Evolutionary conservation across 2,113 vertebrate species (phyloP).

Genomic region (Sprattus sprattus): DNA sequence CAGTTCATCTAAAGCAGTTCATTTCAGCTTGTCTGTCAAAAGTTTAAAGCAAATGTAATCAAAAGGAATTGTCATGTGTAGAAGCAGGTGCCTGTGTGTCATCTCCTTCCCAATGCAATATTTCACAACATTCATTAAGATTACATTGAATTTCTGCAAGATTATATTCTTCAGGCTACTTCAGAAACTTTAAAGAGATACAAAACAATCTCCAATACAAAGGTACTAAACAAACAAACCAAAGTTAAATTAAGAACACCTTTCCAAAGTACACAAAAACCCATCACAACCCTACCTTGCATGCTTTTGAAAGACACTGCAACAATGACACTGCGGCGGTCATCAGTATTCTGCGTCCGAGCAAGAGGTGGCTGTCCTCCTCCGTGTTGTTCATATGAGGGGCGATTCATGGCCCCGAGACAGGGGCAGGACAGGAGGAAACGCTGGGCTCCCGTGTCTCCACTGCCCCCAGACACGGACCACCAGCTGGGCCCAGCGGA

Average conservation of each 20-base stretch:
- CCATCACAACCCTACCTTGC: not conserved
- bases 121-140: too few relatives aligned
- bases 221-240: too few relatives aligned
- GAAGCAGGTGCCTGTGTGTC: too few relatives aligned
- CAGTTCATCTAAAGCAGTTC: not conserved
- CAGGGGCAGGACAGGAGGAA: not conserved
- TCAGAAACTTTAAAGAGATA: too few relatives aligned
- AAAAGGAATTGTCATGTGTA: too few relatives aligned
- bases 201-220: too few relatives aligned
- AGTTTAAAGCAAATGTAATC: too few relatives aligned
- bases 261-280: not conserved
- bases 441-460: not conserved
- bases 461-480: slow-evolving; percentile 17
- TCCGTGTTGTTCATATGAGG: not conserved
- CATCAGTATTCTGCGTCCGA: not conserved
- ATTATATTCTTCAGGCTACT: too few relatives aligned
- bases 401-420: not conserved
- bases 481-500: slow-evolving; percentile 41
- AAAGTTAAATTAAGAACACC: not conserved
- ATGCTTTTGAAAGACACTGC: not conserved
- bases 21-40: not conserved
- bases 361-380: not conserved
- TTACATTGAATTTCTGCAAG: not conserved
- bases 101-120: too few relatives aligned
- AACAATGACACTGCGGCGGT: not conserved